Percentiles rank a stretch among this genome's conserved stretches.
Conservation (phyloP, 37 sponge, comb jelly and placozoan species). For the Cladorhizidae sp. region DNA sequence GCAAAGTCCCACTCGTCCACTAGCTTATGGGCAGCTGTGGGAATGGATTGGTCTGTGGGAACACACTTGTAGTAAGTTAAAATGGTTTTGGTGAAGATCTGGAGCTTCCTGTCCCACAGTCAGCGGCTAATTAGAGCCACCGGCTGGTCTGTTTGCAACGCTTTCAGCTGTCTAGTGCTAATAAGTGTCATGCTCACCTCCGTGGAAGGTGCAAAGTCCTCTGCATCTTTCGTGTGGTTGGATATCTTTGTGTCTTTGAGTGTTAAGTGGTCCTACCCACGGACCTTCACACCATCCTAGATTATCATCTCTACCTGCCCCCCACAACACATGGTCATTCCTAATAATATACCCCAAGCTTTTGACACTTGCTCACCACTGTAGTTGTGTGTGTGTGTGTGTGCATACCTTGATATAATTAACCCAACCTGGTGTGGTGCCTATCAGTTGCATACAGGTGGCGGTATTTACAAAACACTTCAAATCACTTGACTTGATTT, state of each 20-base stretch:
- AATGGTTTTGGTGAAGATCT: too few relatives aligned
- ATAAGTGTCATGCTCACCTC: neutral
- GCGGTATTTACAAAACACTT: neutral
- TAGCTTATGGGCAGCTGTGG: too few relatives aligned
- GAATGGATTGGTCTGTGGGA: too few relatives aligned
- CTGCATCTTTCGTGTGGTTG: neutral
- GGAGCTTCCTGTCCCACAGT: too few relatives aligned
- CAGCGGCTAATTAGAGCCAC: too few relatives aligned
- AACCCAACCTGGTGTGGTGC: neutral
- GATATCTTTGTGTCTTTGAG: too few relatives aligned
- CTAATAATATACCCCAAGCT: neutral
- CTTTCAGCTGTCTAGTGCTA: slow-evolving; percentile 8
- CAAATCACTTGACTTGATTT: too few relatives aligned
- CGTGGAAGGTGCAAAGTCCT: neutral
- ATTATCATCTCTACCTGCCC: too few relatives aligned
- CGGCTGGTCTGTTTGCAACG: neutral
- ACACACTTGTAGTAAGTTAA: too few relatives aligned
- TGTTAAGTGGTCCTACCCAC: too few relatives aligned
- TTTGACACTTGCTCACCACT: neutral
- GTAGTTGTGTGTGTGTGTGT: neutral
- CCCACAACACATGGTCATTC: neutral
- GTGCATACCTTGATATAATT: neutral
- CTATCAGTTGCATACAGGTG: neutral
- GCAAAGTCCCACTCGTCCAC: too few relatives aligned
- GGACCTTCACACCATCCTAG: too few relatives aligned